Evolutionary conservation across 1,140 invertebrate species (phyloP).

Genomic region (Apis dorsata): DNA sequence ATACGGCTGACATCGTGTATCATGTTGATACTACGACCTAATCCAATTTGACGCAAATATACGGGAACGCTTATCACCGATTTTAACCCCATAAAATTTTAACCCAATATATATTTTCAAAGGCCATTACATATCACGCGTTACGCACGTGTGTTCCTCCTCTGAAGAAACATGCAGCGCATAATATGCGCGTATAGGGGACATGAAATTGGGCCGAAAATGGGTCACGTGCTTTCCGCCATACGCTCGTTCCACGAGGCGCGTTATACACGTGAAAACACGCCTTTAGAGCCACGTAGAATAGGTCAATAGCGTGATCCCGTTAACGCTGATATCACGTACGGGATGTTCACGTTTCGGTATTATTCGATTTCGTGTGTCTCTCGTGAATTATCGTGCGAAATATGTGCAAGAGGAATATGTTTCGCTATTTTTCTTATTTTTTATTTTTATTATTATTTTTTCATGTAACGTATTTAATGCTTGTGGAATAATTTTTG

Average conservation of each 20-base stretch:
- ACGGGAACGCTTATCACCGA: background rate
- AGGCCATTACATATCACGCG: background rate
- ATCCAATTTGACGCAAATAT: background rate
- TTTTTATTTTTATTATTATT: too few relatives aligned
- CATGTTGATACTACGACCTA: background rate
- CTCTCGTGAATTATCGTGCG: background rate
- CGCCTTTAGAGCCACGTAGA: background rate
- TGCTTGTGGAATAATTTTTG: too few relatives aligned
- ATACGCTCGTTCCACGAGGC: background rate
- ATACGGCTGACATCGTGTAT: background rate
- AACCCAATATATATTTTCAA: too few relatives aligned
- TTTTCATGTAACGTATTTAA: too few relatives aligned
- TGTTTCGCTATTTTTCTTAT: background rate
- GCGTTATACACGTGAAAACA: background rate
- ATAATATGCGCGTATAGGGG: background rate
- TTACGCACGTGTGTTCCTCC: too few relatives aligned
- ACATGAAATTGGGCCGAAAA: background rate
- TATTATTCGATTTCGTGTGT: background rate
- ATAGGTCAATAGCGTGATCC: conserved; percentile 4
- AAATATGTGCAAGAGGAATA: background rate
- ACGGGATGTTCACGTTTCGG: background rate
- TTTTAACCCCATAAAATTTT: background rate
- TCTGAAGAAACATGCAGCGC: background rate
- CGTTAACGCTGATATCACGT: background rate
- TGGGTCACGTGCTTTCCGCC: background rate